These are phyloP conservation scores for Helleia helle DNA, from an alignment of 2,888 invertebrate species.

Conservation along the genomic window DNA sequence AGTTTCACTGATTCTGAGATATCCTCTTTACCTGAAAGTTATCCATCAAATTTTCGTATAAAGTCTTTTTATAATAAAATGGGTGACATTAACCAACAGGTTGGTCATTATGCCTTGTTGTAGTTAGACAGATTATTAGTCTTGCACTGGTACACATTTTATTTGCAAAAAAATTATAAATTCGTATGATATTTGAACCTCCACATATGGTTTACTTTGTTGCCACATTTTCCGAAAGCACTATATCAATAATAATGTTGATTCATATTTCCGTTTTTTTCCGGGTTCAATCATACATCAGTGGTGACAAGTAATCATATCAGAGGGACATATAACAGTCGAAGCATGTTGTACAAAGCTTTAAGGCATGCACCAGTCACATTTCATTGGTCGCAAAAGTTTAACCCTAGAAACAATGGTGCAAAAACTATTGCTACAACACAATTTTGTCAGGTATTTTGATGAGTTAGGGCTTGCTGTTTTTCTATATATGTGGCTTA, in stretches of 20 bases:
- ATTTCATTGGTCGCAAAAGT: slow-evolving; percentile 41
- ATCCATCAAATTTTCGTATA: slow-evolving; percentile 31
- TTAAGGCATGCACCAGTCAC: too few relatives aligned
- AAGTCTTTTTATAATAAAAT: slow-evolving; percentile 29
- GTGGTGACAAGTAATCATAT: slow-evolving; percentile 59
- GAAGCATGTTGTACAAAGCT: slow-evolving; percentile 49
- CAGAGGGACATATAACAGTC: slow-evolving; percentile 27
- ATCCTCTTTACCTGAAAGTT: slow-evolving; percentile 44
- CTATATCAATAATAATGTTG: background rate
- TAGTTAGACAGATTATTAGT: slow-evolving; percentile 13
- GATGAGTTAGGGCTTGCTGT: background rate
- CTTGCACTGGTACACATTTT: too few relatives aligned
- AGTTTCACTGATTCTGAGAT: slow-evolving; percentile 72
- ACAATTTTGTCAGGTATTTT: slow-evolving; percentile 54
- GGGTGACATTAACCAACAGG: slow-evolving; percentile 42
- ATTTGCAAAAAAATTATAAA: background rate
- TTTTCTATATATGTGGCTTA: slow-evolving; percentile 11
- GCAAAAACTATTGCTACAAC: slow-evolving; percentile 56
- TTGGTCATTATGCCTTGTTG: slow-evolving; percentile 30
- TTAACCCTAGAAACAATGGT: slow-evolving; percentile 34
- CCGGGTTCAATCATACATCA: slow-evolving; percentile 40
- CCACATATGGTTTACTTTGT: slow-evolving; percentile 55
- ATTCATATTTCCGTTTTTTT: slow-evolving; percentile 34
- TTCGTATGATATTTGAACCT: slow-evolving; percentile 28
- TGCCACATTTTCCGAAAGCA: slow-evolving; percentile 33